Conservation (phyloP, 2,888 invertebrate species). For the Callyntrura sp. region DNA sequence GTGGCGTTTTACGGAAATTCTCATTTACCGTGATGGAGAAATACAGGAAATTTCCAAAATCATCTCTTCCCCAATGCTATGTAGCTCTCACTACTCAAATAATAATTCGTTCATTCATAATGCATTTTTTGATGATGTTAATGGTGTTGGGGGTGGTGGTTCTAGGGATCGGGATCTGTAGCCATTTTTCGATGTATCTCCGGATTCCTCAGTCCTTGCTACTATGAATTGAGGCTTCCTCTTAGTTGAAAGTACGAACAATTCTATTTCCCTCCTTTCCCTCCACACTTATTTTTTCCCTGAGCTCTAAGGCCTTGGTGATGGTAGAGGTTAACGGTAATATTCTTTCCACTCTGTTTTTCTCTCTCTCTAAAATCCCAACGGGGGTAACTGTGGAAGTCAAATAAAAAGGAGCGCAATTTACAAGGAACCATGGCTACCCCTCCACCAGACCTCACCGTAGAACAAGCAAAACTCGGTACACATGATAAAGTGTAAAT, state of each 20-base stretch:
- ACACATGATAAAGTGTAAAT: neutral
- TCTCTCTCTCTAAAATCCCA: conserved; percentile 59
- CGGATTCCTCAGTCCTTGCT: neutral
- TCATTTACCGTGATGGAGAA: no score
- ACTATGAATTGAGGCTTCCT: conserved; percentile 22
- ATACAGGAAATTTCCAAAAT: no score
- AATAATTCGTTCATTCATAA: conserved; percentile 2
- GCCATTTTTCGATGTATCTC: neutral
- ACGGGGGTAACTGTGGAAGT: conserved; percentile 58
- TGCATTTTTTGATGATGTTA: neutral
- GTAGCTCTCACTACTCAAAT: no score
- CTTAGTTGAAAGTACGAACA: neutral
- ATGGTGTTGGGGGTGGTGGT: neutral
- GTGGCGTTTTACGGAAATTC: no score
- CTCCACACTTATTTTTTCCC: neutral
- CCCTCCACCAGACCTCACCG: no score
- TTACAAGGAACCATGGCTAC: neutral
- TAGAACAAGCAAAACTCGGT: neutral
- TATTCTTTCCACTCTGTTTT: conserved; percentile 52
- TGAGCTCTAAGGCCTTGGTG: neutral
- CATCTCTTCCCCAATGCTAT: no score
- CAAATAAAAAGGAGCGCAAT: conserved; percentile 53
- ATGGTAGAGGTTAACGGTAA: conserved; percentile 48
- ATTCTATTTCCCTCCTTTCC: neutral
- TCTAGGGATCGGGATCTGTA: no score